Conservation (phyloP, 2,797 vertebrate genomes). For the Gastrophryne carolinensis region DNA sequence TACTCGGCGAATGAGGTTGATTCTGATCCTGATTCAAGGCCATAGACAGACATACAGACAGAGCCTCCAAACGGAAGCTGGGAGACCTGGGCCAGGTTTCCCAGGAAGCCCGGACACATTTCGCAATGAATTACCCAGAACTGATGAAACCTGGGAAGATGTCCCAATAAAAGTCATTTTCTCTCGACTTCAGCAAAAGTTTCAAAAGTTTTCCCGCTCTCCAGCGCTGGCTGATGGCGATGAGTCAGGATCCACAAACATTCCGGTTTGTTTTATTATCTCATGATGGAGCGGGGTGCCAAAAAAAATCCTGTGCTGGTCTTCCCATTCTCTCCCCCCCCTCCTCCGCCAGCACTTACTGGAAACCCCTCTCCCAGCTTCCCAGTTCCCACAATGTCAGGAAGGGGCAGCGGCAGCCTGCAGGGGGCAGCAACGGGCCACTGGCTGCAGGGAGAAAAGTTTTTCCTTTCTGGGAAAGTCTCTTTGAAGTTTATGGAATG, state of each 20-base stretch:
- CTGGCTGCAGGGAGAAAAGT: not conserved
- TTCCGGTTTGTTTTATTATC: conserved; percentile 13
- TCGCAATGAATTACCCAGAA: not conserved
- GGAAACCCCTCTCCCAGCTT: conserved; percentile 2
- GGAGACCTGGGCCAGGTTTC: too few species aligned
- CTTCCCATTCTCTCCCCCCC: not conserved
- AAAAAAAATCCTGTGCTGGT: not conserved
- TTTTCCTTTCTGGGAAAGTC: conserved; percentile 39
- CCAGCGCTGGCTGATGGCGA: not conserved
- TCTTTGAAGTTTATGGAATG: conserved; percentile 38
- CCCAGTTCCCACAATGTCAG: conserved; percentile 44
- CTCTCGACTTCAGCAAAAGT: not conserved
- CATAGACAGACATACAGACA: too few species aligned
- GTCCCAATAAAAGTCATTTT: too few species aligned
- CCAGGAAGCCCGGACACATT: not conserved
- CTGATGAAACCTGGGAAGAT: not conserved
- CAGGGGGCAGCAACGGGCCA: conserved; percentile 19
- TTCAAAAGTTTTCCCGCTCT: not conserved
- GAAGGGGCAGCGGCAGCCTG: not conserved
- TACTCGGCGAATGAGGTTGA: too few species aligned
- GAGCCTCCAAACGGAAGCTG: too few species aligned
- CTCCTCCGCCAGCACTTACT: conserved; percentile 32
- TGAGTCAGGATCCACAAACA: conserved; percentile 14
- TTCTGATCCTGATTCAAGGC: too few species aligned
- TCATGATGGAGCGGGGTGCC: not conserved